Evolutionary conservation across 2,113 vertebrate species (phyloP).

Genomic region (Bos javanicus): DNA sequence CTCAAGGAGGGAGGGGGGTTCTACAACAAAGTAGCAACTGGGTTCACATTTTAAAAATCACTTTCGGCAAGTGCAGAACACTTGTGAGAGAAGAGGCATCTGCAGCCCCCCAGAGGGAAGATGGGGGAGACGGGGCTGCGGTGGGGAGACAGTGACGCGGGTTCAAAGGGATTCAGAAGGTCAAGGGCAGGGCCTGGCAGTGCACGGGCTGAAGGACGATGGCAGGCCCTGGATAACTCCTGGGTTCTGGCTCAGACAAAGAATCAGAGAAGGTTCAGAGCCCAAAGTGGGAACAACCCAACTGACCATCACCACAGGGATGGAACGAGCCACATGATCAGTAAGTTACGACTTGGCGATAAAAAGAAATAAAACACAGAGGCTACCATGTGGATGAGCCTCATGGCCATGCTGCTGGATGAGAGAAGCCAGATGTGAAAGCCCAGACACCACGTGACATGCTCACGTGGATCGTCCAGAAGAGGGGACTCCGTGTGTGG

Average conservation of each 20-base stretch:
- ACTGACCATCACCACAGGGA: too few relatives aligned
- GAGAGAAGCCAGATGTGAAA: neutral
- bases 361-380: neutral
- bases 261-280: neutral
- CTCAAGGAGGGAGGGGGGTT: rapidly evolving
- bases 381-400: rapidly evolving
- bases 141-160: rapidly evolving
- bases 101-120: neutral
- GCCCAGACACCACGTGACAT: rapidly evolving
- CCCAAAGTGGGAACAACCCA: neutral
- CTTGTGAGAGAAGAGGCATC: neutral
- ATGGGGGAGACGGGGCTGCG: neutral
- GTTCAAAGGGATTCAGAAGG: neutral
- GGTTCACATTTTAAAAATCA: rapidly evolving
- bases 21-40: too few relatives aligned
- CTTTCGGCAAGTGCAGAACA: rapidly evolving
- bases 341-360: neutral
- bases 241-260: rapidly evolving
- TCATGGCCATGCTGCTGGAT: rapidly evolving
- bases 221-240: neutral
- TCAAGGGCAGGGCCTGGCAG: neutral
- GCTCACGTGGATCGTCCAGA: rapidly evolving
- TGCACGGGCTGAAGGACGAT: rapidly evolving
- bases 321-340: neutral
- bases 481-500: too few relatives aligned